Evolutionary conservation across 2,113 vertebrate species (phyloP).

Genomic region (Indri indri): DNA sequence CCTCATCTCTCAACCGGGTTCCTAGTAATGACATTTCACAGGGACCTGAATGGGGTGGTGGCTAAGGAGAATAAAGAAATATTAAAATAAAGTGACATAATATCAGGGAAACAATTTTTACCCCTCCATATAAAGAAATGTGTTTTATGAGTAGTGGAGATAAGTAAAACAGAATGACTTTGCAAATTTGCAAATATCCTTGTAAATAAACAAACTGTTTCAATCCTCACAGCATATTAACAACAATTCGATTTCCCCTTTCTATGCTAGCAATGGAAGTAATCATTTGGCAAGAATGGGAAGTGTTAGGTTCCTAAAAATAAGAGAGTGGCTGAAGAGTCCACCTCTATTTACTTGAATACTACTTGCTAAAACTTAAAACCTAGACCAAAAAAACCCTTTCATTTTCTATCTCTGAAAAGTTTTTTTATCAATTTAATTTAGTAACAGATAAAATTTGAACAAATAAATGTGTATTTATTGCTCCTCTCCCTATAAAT

Average conservation of each 20-base stretch:
- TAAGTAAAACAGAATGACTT: neutral
- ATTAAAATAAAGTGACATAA: neutral
- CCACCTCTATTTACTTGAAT: neutral
- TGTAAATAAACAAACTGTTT: neutral
- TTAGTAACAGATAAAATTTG: neutral
- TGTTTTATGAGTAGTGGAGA: neutral
- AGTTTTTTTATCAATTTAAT: neutral
- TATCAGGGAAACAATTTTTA: neutral
- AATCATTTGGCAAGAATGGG: neutral
- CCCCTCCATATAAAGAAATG: neutral
- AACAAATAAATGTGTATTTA: neutral
- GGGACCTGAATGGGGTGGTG: neutral
- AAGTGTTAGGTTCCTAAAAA: neutral
- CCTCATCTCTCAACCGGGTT: neutral
- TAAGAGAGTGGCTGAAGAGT: neutral
- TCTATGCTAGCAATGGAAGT: neutral
- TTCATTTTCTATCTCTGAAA: neutral
- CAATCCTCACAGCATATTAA: neutral
- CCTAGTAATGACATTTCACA: neutral
- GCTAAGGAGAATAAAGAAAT: neutral
- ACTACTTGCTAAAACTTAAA: slow-evolving; percentile 11
- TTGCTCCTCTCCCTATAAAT: neutral
- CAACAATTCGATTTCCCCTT: neutral
- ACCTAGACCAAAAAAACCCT: neutral
- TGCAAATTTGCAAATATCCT: neutral